Evolutionary conservation across 30 jellyfish, hydroid and myxozoan species (phyloP).

Genomic region (Sanderia malayensis): DNA sequence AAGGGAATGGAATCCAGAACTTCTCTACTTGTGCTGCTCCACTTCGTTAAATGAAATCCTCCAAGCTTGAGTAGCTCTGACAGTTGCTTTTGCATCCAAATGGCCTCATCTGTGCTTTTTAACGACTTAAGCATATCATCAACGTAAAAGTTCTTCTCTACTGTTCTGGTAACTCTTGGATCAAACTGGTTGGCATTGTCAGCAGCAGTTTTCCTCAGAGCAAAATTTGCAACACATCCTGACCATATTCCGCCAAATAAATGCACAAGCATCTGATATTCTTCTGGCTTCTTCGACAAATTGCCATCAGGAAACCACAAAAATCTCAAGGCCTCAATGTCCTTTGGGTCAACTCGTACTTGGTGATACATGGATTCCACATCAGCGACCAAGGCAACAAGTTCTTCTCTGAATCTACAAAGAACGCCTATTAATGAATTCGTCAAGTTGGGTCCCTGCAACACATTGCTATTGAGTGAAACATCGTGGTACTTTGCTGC

Average conservation of each 20-base stretch:
- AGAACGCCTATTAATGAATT: constrained; percentile 30
- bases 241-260: constrained; percentile 24
- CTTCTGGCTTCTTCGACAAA: not conserved
- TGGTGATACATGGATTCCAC: constrained; percentile 41
- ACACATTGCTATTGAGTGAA: constrained; percentile 13
- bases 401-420: constrained; percentile 19
- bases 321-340: constrained; percentile 34
- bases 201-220: constrained; percentile 6
- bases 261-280: constrained; percentile 35
- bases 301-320: constrained; percentile 34
- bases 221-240: constrained; percentile 18
- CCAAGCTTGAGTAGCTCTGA: constrained; percentile 29
- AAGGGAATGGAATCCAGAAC: constrained; percentile 13
- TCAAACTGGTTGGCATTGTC: constrained; percentile 19
- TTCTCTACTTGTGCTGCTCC: constrained; percentile 7
- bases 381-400: constrained; percentile 28
- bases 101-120: constrained; percentile 5
- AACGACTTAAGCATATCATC: constrained; percentile 40
- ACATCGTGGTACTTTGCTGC: constrained; percentile 35
- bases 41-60: constrained; percentile 27
- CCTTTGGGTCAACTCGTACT: constrained; percentile 21
- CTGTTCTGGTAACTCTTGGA: not conserved
- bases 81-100: constrained; percentile 10
- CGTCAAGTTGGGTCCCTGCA: constrained; percentile 46
- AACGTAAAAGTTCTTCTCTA: constrained; percentile 37